These are phyloP conservation scores for Nothoprocta pentlandii DNA, from an alignment of 2,113 vertebrate genomes.

Conservation along the genomic window DNA sequence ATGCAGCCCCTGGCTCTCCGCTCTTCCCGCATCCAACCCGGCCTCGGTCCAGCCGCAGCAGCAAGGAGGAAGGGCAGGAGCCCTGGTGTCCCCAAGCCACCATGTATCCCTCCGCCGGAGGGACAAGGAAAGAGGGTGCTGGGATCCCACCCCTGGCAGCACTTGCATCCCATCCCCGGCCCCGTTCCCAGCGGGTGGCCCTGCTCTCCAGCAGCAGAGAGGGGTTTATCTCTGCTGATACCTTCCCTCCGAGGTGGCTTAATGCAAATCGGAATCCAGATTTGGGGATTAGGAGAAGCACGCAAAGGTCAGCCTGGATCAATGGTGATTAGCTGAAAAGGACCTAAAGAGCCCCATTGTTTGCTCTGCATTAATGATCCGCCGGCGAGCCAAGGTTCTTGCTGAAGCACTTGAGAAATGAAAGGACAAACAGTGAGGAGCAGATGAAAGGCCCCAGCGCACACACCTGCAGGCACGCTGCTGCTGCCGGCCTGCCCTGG, in stretches of 20 bases:
- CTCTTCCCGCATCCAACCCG: not conserved
- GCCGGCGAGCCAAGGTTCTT: not conserved
- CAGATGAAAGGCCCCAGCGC: not conserved
- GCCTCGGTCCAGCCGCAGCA: not conserved
- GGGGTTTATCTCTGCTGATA: not conserved
- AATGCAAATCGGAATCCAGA: not conserved
- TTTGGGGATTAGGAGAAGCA: slow-evolving; percentile 35
- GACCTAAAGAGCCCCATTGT: slow-evolving; percentile 24
- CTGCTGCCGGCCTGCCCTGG: not conserved
- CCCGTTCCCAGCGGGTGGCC: accelerated
- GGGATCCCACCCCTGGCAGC: accelerated
- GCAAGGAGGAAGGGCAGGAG: not conserved
- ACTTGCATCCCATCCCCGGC: accelerated
- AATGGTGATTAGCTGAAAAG: slow-evolving; percentile 54
- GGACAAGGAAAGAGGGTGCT: not conserved
- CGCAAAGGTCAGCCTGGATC: slow-evolving; percentile 55
- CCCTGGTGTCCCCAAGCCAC: not conserved
- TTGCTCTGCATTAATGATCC: slow-evolving; percentile 33
- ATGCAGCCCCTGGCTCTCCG: not conserved
- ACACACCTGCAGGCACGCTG: not conserved
- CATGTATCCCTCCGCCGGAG: not conserved
- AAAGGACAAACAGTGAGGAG: not conserved
- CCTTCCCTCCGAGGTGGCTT: not conserved
- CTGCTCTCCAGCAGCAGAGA: not conserved
- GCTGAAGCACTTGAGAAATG: slow-evolving; percentile 3